Evolutionary conservation across 2,888 invertebrate species (phyloP), one percentile per base, ranked within the genome.

Genomic region (Teleogryllus oceanicus): DNA sequence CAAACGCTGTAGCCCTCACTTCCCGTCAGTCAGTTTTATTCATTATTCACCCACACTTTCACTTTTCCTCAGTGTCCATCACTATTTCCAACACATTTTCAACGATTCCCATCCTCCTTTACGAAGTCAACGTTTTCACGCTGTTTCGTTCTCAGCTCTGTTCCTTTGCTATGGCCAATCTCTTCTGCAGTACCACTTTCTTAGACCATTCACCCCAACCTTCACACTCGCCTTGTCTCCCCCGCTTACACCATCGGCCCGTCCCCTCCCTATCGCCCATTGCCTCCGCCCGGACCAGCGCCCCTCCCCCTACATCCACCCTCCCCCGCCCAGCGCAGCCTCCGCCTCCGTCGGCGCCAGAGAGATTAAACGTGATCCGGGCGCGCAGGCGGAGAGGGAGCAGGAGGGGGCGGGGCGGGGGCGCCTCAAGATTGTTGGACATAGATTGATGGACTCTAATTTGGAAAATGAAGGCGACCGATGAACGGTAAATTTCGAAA

Each of bases 391-490:
- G 20, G 13, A 10, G 4, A 49, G 80, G 20, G 50, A 18, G 51
- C 75, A 2, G 24, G 8, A 37, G 16, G 5, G 62, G 12, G 62
- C 8, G 49, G 51, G 49, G 13, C 10, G 4, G 49, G 80, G 49
- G 74, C 37, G 51, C 76, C 78, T 78, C 62, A 78, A 50, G 80
- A 78, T 80, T 50, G 80, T 50, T 76, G 78, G 82, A 82, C 81
- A 74, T 81, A 79, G 82, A 82, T 82, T 82, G 82, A 82, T 82
- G 82, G 80, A 50, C 77, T 80, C 80, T 82, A 80, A 82, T 82
- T 80, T 79, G 77, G 80, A 78, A 82, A 82, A 81, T 81, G 82
- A 82, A 82, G 81, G 81, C 79, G 75, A 76, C 80, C 80, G 76
- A 78, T 80, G 81, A 80, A 79, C 80, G 78, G 80, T 81, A 80